phyloP scores from a whole-genome alignment of 2,797 vertebrate species.

The Anolis apletophallus region DNA sequence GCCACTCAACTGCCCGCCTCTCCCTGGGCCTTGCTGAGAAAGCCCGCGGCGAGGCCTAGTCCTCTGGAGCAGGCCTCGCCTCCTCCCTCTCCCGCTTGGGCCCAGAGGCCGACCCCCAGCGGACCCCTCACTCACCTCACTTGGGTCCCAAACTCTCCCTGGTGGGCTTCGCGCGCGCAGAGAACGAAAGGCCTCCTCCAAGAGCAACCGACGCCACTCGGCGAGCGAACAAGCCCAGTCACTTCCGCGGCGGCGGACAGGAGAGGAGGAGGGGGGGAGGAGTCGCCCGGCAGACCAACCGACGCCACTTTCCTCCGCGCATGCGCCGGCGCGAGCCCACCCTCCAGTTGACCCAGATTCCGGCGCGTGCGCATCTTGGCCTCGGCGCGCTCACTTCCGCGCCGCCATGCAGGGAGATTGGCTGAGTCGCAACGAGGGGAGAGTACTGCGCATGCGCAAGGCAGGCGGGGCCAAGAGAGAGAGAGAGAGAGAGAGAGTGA shows the following conservation, averaged over 20 bases:
- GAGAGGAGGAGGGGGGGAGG: not conserved
- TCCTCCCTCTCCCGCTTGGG: not conserved
- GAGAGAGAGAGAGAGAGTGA: too few species aligned
- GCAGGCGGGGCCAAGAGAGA: fast-evolving
- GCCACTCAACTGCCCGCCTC: not conserved
- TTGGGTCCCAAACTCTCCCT: not conserved
- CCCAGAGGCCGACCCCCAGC: not conserved
- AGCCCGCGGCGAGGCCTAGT: not conserved
- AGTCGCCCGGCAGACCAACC: not conserved
- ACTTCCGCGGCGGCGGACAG: not conserved
- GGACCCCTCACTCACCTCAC: not conserved
- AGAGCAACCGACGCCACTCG: not conserved
- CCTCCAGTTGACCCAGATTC: constrained; percentile 8
- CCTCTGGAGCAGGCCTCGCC: not conserved
- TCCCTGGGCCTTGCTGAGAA: too few species aligned
- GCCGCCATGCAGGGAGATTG: not conserved
- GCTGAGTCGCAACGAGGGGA: too few species aligned
- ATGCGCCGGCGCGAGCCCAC: not conserved
- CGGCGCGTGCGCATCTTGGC: not conserved
- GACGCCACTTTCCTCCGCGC: not conserved
- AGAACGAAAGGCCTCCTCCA: not conserved
- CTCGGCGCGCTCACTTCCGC: not conserved
- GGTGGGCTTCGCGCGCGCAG: not conserved
- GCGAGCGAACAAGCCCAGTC: not conserved
- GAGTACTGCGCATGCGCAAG: not conserved